Evolutionary conservation across 2,888 invertebrate species (phyloP), one percentile per base, ranked within the genome.

Genomic region (Drosophila atripex): DNA sequence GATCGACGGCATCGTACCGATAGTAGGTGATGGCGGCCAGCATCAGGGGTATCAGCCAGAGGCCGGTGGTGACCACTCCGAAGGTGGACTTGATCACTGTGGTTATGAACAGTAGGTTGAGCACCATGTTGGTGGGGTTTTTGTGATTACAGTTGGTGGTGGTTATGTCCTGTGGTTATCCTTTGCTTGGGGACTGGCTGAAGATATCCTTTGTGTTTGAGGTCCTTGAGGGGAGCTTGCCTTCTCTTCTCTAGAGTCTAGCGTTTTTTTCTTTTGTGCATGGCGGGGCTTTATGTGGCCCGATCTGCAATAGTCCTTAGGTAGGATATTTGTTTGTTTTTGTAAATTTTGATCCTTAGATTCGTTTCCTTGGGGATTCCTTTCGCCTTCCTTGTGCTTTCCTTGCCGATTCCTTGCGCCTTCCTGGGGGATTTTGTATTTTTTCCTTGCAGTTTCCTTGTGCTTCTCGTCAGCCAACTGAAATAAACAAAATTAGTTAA

Each of bases 11-110:
- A 89, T 95, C 96, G 90, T 97, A 97, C 77, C 95, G 95, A 88
- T 96, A 95, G 88, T 95, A 96, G 0, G 96, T 95, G 12, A 96
- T 93, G 23, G 97, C 96, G 16, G 97, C 96, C 76, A 97, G 93
- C 70, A 97, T 91, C 43, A 97, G 91, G 0, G 97, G 97, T 66
- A 97, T 95, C 57, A 97, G 92, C 97, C 97, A 97, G 4, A 97
- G 92, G 12, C 96, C 95, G 3, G 95, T 95, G n/a, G 94, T 94
- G 3, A 94, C 93, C 63, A 96, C 93, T 41, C 96, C 95, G 70
- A 96, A 93, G 0, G 96, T 96, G 38, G 92, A 91, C 88, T 95
- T 96, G 74, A 96, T 92, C 69, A 96, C 95, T 68, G 96, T 95
- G n/a, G 96, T 95, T 59, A 96, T 94, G 72, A 96, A 92, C 52